These are phyloP conservation scores for Caloenas nicobarica DNA, from an alignment of 2,113 vertebrate species.

Conservation along the genomic window DNA sequence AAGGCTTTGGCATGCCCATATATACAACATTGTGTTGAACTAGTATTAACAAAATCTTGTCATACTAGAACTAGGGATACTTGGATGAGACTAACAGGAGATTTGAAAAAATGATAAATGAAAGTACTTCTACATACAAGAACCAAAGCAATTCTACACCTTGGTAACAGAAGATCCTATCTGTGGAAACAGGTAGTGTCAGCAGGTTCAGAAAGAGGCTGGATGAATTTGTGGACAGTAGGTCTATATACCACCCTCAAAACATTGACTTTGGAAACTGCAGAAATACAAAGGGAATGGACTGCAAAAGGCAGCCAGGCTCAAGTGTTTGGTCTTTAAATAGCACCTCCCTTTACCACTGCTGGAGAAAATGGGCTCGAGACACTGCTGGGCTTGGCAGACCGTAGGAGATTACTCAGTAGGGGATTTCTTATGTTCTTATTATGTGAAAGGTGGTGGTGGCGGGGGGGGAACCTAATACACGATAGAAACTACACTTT, in stretches of 20 bases:
- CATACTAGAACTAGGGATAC: not conserved
- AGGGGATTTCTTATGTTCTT: not conserved
- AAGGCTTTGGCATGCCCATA: not conserved
- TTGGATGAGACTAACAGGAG: not conserved
- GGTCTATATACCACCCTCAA: not conserved
- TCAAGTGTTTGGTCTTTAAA: not conserved
- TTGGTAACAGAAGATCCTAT: not conserved
- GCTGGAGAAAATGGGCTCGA: not conserved
- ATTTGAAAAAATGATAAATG: not conserved
- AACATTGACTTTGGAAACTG: not conserved
- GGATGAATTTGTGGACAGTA: rapidly evolving
- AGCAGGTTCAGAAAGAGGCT: not conserved
- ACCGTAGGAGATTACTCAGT: not conserved
- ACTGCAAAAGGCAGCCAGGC: not conserved
- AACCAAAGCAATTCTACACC: not conserved
- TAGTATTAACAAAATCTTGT: not conserved
- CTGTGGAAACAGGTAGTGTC: not conserved
- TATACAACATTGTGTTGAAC: not conserved
- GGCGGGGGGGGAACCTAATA: not conserved
- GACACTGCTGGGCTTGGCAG: not conserved
- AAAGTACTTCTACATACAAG: not conserved
- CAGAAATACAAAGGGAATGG: not conserved
- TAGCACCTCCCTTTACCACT: not conserved
- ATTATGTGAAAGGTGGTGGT: not conserved
- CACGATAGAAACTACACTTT: not conserved